Evolutionary conservation across 2,888 invertebrate species (phyloP).

Genomic region (Dione juno): DNA sequence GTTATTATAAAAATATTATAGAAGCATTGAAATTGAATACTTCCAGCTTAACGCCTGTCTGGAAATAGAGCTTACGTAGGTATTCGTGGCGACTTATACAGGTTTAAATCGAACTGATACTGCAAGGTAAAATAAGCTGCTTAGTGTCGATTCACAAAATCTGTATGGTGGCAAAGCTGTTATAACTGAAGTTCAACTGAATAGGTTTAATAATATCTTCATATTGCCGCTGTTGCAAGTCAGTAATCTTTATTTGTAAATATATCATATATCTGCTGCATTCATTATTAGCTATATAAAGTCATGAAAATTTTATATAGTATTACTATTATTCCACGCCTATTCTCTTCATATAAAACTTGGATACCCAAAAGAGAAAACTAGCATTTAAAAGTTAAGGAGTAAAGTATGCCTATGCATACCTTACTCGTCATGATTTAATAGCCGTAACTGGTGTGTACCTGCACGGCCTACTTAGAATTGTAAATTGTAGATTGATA

Average conservation of each 20-base stretch:
- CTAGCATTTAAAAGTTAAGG: neutral
- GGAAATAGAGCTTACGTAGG: neutral
- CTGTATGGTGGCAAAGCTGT: too few species aligned
- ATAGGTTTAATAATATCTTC: neutral
- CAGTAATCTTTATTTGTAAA: too few species aligned
- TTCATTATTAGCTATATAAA: too few species aligned
- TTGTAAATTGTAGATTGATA: conserved; percentile 19
- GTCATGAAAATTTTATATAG: too few species aligned
- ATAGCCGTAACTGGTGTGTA: neutral
- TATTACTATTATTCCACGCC: neutral
- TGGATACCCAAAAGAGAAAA: neutral
- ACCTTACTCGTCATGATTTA: neutral
- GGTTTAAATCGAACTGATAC: neutral
- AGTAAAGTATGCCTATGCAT: neutral
- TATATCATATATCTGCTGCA: too few species aligned
- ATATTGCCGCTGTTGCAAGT: neutral
- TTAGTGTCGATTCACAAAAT: neutral
- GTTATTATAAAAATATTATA: neutral
- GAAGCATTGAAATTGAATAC: neutral
- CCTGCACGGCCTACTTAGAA: conserved; percentile 15
- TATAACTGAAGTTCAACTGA: too few species aligned
- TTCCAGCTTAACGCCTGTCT: neutral
- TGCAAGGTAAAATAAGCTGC: neutral
- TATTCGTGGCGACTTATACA: neutral
- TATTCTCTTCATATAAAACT: neutral